These are phyloP conservation scores for Aspiorhynchus laticeps DNA, from an alignment of 2,113 vertebrate species.

Conservation along the genomic window DNA sequence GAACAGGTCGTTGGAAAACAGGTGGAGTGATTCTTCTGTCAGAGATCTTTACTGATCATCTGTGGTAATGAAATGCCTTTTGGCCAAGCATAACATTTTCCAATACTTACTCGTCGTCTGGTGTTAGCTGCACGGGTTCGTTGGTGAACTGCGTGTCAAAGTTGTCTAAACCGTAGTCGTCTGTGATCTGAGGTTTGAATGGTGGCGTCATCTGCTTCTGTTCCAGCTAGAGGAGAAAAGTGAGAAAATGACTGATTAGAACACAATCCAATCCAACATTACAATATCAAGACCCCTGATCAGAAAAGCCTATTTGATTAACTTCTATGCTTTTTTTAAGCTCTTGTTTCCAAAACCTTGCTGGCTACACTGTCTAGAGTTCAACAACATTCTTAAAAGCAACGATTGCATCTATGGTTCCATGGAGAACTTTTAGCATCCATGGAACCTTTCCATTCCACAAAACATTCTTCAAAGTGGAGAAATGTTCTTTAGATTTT, in stretches of 20 bases:
- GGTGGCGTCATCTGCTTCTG: conserved; percentile 92
- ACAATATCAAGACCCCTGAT: neutral
- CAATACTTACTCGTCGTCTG: conserved; percentile 88
- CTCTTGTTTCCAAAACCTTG: neutral
- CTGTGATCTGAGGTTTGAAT: conserved; percentile 95
- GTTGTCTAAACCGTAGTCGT: conserved; percentile 96
- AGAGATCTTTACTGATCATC: neutral
- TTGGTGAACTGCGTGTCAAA: conserved; percentile 99
- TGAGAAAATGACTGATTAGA: neutral
- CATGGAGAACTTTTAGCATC: neutral
- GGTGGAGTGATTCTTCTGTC: conserved; percentile 22
- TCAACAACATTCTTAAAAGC: neutral
- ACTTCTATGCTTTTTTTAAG: neutral
- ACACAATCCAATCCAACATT: neutral
- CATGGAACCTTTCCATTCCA: neutral
- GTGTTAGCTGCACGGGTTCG: conserved; percentile 97
- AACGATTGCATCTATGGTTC: neutral
- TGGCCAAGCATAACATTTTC: neutral
- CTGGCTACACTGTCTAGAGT: neutral
- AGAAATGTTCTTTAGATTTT: neutral
- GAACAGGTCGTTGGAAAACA: conserved; percentile 14
- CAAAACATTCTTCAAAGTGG: neutral
- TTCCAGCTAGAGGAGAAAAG: conserved; percentile 81
- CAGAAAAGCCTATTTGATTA: neutral
- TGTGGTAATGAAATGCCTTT: neutral